Percentiles rank a stretch among this genome's conserved stretches.
Conservation (phyloP, 2,888 invertebrate genomes). For the Cantharis flavilabris region DNA sequence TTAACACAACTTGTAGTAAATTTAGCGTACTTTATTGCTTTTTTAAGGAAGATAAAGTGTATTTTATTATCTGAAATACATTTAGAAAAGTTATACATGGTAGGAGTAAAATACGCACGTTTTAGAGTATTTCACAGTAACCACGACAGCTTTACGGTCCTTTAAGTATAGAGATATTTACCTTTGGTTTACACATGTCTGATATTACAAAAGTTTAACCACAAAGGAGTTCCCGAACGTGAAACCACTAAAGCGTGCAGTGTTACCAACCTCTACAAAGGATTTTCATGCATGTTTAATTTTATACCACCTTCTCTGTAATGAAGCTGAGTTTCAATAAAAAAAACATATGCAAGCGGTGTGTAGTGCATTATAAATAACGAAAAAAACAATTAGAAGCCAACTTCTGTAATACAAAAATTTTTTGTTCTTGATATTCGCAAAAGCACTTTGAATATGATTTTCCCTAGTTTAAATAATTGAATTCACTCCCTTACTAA, state of each 20-base stretch:
- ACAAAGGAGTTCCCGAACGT: background rate
- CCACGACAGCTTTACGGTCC: conserved; percentile 1
- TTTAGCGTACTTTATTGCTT: background rate
- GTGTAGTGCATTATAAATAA: background rate
- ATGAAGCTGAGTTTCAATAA: background rate
- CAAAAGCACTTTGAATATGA: background rate
- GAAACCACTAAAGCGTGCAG: background rate
- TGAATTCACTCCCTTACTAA: background rate
- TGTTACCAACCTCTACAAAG: background rate
- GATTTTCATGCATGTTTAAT: conserved; percentile 3
- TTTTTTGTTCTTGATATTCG: background rate
- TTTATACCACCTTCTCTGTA: background rate
- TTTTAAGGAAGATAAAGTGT: background rate
- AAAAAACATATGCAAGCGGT: background rate
- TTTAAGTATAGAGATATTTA: background rate
- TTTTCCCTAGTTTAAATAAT: background rate
- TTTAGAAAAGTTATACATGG: background rate
- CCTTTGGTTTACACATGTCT: background rate
- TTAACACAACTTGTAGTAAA: background rate
- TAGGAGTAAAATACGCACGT: background rate
- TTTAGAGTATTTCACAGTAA: background rate
- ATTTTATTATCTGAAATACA: background rate
- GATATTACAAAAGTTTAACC: background rate
- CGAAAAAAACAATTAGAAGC: background rate
- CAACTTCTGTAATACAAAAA: background rate